Evolutionary conservation across 2,113 vertebrate species (phyloP).

Genomic region (Colinus virginianus): DNA sequence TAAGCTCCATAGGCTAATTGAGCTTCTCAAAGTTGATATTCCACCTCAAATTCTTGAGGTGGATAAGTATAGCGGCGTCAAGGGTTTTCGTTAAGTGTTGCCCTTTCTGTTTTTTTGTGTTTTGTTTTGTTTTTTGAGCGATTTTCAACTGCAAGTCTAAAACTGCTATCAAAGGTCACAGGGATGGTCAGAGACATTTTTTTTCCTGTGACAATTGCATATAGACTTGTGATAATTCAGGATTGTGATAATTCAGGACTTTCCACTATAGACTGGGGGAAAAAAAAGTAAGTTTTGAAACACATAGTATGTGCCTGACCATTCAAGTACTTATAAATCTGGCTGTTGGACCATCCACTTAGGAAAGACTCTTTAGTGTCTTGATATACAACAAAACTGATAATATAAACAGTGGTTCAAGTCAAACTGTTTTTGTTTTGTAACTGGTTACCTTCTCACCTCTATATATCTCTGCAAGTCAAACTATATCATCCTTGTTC

Average conservation of each 20-base stretch:
- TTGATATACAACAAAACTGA: not conserved
- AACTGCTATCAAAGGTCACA: not conserved
- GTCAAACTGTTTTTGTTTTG: not conserved
- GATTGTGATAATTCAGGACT: not conserved
- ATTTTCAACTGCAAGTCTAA: not conserved
- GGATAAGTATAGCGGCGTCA: not conserved
- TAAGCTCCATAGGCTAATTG: not conserved
- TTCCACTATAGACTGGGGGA: not conserved
- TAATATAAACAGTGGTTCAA: not conserved
- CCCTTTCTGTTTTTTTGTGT: not conserved
- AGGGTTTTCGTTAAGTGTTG: not conserved
- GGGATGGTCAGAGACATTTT: not conserved
- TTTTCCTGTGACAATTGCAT: not conserved
- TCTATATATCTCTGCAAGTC: not conserved
- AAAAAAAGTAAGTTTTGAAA: not conserved
- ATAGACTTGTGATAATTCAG: constrained; percentile 3
- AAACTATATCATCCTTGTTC: not conserved
- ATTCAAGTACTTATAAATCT: not conserved
- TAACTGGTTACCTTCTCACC: not conserved
- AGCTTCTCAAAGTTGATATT: not conserved
- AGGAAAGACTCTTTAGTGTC: not conserved
- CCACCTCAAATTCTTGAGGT: not conserved
- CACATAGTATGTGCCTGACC: fast-evolving
- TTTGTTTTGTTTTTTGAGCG: not conserved
- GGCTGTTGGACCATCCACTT: not conserved